Evolutionary conservation across 2,113 vertebrate species (phyloP), one percentile per base, ranked within the genome.

Genomic region (Ophiodon elongatus): DNA sequence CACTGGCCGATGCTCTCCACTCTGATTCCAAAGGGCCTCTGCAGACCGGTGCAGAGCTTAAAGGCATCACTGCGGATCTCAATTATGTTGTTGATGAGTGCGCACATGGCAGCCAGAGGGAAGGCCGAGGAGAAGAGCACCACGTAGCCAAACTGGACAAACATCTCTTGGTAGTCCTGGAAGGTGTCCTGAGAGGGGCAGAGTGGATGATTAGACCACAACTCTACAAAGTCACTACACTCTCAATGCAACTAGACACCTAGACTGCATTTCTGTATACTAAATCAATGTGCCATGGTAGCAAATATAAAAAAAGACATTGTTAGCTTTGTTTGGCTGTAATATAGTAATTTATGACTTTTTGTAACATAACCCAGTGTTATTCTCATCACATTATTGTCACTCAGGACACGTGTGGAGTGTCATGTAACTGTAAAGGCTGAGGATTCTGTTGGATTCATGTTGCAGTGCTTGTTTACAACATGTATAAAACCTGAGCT

Each of bases 101-200:
- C 98, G 0, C 98, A 99, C 92, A 96, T 95, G 52, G 98, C 97
- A 0, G 98, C 98, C 93, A 99, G 90, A 0, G 98, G 98, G 89
- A 99, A 99, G 89, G 98, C 97, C 0, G 98, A 98, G 8, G 98
- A 99, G 95, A 99, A 99, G 57, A 99, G 97, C 74, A 98, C 98
- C 74, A 99, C 97, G 1, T 99, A 99, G 62, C 98, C 98, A 0
- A 99, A 99, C 95, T 99, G 98, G 87, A 99, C 96, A 80, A 99
- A 98, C 98, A 99, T 99, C 95, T 99, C 98, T 88, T 99, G 98
- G 93, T 99, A 99, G 94, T 99, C 98, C 91, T 98, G 97, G 94
- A 99, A 98, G 0, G 98, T 98, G 95, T 98, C 98, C 98, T 99
- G 93, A 2, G 45, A 75, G 73, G 65, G 25, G 77, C 50, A 71